phyloP scores from a whole-genome alignment of 2,888 invertebrate genomes.

The Herminia tarsipennalis region DNA sequence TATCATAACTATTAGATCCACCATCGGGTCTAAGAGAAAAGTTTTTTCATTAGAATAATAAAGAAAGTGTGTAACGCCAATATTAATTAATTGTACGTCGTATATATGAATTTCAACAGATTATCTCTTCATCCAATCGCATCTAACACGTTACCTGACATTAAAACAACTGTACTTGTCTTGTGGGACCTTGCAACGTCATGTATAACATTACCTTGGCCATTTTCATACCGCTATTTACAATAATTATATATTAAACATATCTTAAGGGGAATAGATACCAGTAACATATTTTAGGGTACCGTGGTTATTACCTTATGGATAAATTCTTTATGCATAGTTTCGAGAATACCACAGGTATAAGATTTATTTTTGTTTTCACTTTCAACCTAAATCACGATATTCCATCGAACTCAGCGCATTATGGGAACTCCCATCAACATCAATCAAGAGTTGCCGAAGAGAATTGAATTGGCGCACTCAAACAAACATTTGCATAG shows the following conservation, averaged over 20 bases:
- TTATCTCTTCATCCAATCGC: too few relatives aligned
- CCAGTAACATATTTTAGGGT: slow-evolving; percentile 4
- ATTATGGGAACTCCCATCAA: slow-evolving; percentile 46
- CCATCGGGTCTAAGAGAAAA: too few relatives aligned
- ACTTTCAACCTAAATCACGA: neutral
- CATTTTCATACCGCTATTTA: slow-evolving; percentile 9
- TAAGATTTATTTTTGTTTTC: too few relatives aligned
- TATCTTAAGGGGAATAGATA: slow-evolving; percentile 4
- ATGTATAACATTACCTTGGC: slow-evolving; percentile 6
- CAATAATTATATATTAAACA: slow-evolving; percentile 11
- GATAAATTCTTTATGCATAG: neutral
- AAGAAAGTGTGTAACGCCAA: too few relatives aligned
- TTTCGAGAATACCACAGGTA: too few relatives aligned
- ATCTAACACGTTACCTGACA: neutral
- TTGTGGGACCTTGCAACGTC: slow-evolving; percentile 8
- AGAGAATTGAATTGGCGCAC: slow-evolving; percentile 63
- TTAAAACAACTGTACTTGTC: slow-evolving; percentile 1
- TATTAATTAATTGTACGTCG: too few relatives aligned
- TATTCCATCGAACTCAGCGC: slow-evolving; percentile 32
- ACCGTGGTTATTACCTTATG: neutral
- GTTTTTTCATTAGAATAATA: too few relatives aligned
- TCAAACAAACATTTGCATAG: slow-evolving; percentile 72
- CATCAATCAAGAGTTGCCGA: slow-evolving; percentile 58
- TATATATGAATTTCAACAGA: too few relatives aligned
- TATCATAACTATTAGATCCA: too few relatives aligned